Evolutionary conservation across 2,797 vertebrate species (phyloP), one percentile per base, ranked within the genome.

Genomic region (Xiphorhynchus erythropygius): DNA sequence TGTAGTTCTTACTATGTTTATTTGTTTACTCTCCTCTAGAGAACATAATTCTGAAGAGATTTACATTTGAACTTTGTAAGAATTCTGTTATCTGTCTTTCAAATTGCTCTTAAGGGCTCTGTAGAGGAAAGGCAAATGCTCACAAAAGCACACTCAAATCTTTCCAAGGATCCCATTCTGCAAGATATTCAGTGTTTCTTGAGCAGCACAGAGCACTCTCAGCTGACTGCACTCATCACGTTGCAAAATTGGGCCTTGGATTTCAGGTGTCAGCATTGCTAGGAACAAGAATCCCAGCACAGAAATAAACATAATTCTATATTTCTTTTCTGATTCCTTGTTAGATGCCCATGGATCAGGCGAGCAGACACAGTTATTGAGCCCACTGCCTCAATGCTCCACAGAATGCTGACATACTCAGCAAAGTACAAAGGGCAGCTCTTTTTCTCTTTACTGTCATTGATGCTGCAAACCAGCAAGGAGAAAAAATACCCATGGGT

Each of bases 41-140:
- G 84, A 90, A 64, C 35, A 76, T 78, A 92, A 97, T 94, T 96
- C 95, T 95, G 89, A 95, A 95, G 93, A 93, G 81, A 93, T 96
- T 94, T 96, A 93, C 85, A 93, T 97, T 95, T 97, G 94, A 97
- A 95, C 93, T 87, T 73, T 35, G 50, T 68, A 89, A 84, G 77
- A 90, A 88, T 90, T 96, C 87, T 75, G 76, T 68, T 94, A 73
- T 78, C 90, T 89, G 80, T 88, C 87, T 81, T 90, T 82, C 69
- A 18, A 94, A 93, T 84, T 78, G 82, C 92, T 95, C 86, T 96
- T 93, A 90, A 96, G 82, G 41, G 52, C 50, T 93, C 62, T 89
- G 42, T 89, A 89, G 71, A 95, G 76, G 75, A 89, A 90, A 95
- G 65, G 82, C 41, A 77, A 93, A 86, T 73, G 46, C 44, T 82